Base-by-base conservation (phyloP, 2,797 vertebrate species). In the Catamblyrhynchus diadema region DNA sequence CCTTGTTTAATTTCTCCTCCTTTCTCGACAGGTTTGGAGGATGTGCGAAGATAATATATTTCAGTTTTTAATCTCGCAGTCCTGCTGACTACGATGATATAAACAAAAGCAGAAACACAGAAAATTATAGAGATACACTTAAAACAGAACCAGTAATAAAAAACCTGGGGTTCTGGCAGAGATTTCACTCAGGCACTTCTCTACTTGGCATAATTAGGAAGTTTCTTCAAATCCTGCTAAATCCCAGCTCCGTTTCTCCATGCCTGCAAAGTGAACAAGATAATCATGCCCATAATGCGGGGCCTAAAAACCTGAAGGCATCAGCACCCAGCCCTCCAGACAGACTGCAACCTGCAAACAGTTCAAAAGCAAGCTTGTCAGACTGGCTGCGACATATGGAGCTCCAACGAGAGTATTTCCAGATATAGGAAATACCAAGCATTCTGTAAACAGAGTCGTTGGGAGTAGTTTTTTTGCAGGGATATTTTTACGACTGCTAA, bases 401-500 rank as follows among this genome's bases (percentile, higher is more conserved):
- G 94, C 93, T 82, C 60, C 88, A 37, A 88, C 44, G 35, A 94
- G 94, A 94, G 81, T 75, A 83, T 92, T 95, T 90, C 95, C 94
- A 95, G 96, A 86, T 87, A 89, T 92, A 95, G 96, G 95, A 96
- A 96, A 96, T 95, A 95, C 93, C 93, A 94, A 92, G 92, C 93
- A 90, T 94, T 96, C 90, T 95, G 94, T 96, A 96, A 96, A 97
- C 91, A 95, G 86, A 94, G 79, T 85, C 59, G 3, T 95, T 53
- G 64, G 65, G 91, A 81, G 91, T 54, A 87, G 65, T 37, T 81
- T 88, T 94, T 93, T 87, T 89, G 33, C 85, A 30, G 75, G 75
- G 95, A 94, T 96, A 96, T 96, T 95, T 97, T 95, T 97, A 90
- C 17, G 44, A 83, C 69, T 91, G 94, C 91, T 74, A 93, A 96